phyloP scores from a whole-genome alignment of 2,888 invertebrate genomes.

The Oithona nana region DNA sequence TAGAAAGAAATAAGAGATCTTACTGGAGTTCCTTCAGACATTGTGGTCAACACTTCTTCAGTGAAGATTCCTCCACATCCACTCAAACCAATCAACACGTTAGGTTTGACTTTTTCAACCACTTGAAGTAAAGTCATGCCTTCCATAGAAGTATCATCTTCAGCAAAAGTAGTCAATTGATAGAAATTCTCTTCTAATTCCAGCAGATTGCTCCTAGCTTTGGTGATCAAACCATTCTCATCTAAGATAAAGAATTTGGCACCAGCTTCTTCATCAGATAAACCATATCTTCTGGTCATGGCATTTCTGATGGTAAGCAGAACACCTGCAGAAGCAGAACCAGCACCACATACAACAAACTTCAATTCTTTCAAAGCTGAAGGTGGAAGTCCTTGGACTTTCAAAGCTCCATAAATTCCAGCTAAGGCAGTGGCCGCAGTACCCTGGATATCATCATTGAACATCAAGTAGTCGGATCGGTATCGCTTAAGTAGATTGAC shows the following conservation, averaged over 20 bases:
- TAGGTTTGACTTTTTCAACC: constrained; percentile 5
- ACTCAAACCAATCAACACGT: constrained; percentile 4
- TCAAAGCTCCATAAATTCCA: constrained; percentile 11
- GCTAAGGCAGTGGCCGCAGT: constrained; percentile 15
- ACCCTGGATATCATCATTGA: constrained; percentile 16
- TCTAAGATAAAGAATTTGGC: constrained; percentile 10
- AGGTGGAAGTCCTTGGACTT: constrained; percentile 11
- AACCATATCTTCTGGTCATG: constrained; percentile 16
- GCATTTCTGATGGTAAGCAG: constrained; percentile 13
- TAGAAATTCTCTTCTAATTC: constrained; percentile 15
- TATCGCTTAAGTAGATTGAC: constrained; percentile 7
- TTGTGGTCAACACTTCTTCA: neutral
- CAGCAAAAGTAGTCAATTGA: constrained; percentile 9
- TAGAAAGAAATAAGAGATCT: neutral
- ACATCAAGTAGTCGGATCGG: constrained; percentile 12
- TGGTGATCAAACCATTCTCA: constrained; percentile 9
- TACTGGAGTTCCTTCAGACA: neutral
- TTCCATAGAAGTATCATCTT: constrained; percentile 9
- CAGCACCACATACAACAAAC: constrained; percentile 16
- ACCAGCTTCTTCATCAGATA: constrained; percentile 9
- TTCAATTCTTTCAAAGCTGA: constrained; percentile 2
- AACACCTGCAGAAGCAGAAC: constrained; percentile 9
- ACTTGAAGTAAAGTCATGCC: constrained; percentile 4
- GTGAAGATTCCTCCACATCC: constrained; percentile 14
- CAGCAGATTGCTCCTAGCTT: constrained; percentile 3